Base-by-base conservation (phyloP, 2,113 vertebrate species). In the Gallinago media region DNA sequence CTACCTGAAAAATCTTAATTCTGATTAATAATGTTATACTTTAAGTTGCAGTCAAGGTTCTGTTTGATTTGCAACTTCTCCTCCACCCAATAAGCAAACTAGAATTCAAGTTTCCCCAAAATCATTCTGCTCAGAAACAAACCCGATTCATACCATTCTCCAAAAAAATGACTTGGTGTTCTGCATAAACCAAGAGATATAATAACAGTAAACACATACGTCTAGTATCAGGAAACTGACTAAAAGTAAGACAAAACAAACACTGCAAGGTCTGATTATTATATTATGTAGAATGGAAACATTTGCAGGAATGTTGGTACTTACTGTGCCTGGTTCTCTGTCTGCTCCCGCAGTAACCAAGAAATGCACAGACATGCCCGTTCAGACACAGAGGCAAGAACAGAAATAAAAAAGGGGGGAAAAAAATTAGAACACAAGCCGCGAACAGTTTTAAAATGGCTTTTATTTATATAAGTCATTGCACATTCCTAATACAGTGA, bases 241-340 rank as follows among this genome's bases (percentile, higher is more conserved):
- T 63, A 74, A 79, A 95, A 68, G 31, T 49, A 85, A 75, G 36
- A 73, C 6, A 85, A 81, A 94, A 89, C 44, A 72, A 92, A 94
- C 44, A 90, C 32, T 34, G 59, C 36, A 81, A 73, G 2, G 2
- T 15, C 31, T 65, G 38, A 76, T 58, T 62, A 92, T 54, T 56
- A 82, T 4, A 72, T 76, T 62, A 29, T 1, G 32, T 32, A 46
- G 83, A 94, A 93, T 58, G 73, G 52, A 92, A 89, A 82, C 6
- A 52, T 95, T 87, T 97, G 68, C 86, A 97, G 94, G 95, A 89
- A 95, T 92, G 59, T 75, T 95, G 92, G 98, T 99, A 99, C 99
- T 99, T 99, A 99, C 99, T 97, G 99, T 99, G 98, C 99, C 97
- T 4, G 99, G 98, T 88, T 99, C 99, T 98, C 99, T 98, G 92